Percentiles rank a stretch among this genome's conserved stretches.
Evolutionary conservation across 2,888 invertebrate species (phyloP).

Genomic region (Cenopis cana): DNA sequence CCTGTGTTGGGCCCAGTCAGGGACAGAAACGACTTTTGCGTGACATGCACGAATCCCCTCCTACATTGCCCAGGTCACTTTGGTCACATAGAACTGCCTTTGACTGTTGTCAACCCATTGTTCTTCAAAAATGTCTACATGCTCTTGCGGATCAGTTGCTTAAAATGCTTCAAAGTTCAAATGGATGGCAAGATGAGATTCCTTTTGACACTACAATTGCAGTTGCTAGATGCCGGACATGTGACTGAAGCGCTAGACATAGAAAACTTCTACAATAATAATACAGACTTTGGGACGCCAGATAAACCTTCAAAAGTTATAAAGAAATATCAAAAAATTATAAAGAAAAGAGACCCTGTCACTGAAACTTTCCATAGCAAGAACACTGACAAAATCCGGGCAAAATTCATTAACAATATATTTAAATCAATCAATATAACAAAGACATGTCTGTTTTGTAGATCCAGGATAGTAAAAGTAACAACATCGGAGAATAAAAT

Average conservation of each 20-base stretch:
- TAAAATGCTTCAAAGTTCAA: conserved; percentile 89
- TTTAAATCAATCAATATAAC: conserved; percentile 75
- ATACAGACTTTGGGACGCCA: conserved; percentile 69
- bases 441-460: conserved; percentile 85
- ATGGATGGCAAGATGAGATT: conserved; percentile 79
- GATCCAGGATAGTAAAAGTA: conserved; percentile 78
- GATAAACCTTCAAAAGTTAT: conserved; percentile 75
- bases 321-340: conserved; percentile 68
- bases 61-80: conserved; percentile 95
- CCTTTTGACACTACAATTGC: conserved; percentile 88
- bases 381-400: conserved; percentile 79
- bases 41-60: conserved; percentile 89
- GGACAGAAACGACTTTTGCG: conserved; percentile 89
- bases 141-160: conserved; percentile 88
- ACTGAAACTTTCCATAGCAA: conserved; percentile 73
- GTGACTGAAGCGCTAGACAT: conserved; percentile 90
- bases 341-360: conserved; percentile 65
- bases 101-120: conserved; percentile 96
- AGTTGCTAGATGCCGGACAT: conserved; percentile 90
- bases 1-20: conserved; percentile 89
- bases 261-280: conserved; percentile 70
- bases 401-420: conserved; percentile 72
- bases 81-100: conserved; percentile 96
- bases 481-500: conserved; percentile 86
- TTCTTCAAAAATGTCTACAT: conserved; percentile 90